Conservation (phyloP, 2,113 vertebrate species). For the Rhadina sibilatrix region DNA sequence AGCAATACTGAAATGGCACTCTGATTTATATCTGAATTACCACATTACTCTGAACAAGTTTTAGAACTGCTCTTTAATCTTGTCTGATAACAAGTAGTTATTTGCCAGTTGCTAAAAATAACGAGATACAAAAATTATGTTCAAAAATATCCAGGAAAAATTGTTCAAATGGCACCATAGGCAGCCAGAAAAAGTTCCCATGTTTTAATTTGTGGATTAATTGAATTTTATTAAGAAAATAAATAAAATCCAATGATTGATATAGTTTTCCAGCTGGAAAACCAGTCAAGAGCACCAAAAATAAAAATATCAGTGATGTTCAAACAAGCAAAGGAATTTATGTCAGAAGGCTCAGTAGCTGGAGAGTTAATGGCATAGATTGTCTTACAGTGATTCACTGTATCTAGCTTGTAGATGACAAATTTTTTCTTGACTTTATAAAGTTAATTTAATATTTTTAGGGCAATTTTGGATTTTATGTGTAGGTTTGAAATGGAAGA, state of each 20-base stretch:
- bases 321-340: not conserved
- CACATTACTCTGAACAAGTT: not conserved
- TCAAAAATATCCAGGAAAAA: not conserved
- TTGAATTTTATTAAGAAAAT: not conserved
- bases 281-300: slow-evolving; percentile 9
- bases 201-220: not conserved
- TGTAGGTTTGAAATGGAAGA: not conserved
- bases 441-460: not conserved
- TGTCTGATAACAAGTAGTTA: not conserved
- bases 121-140: not conserved
- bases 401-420: not conserved
- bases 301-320: not conserved
- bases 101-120: not conserved
- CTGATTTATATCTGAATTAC: not conserved
- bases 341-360: not conserved
- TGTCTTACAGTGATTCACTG: not conserved
- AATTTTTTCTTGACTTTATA: not conserved
- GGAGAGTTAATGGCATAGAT: slow-evolving; percentile 16
- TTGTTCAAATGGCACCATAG: not conserved
- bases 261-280: not conserved
- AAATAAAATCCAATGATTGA: not conserved
- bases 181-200: not conserved
- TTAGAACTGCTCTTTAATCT: not conserved
- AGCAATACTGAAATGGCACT: not conserved
- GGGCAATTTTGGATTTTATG: not conserved